These are phyloP conservation scores for Lissonota sp. DNA, from an alignment of 2,888 invertebrate genomes.

Conservation along the genomic window DNA sequence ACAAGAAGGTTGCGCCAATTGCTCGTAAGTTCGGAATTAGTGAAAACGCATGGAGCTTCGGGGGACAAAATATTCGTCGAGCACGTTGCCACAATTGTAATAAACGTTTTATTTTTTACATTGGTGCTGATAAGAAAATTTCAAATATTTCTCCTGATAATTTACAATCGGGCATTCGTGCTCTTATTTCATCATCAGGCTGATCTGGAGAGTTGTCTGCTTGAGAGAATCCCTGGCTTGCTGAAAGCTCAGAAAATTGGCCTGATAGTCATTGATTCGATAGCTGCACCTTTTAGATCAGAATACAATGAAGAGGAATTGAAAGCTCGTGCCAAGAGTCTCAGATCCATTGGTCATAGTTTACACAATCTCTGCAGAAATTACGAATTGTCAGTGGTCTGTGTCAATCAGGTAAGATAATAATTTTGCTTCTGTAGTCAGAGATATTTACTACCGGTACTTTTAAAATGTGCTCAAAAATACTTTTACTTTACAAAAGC, in stretches of 20 bases:
- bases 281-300: constrained; percentile 89
- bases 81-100: constrained; percentile 85
- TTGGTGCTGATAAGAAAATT: background rate
- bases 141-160: constrained; percentile 13
- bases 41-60: constrained; percentile 77
- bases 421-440: constrained; percentile 28
- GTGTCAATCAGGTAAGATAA: constrained; percentile 89
- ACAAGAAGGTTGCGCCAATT: constrained; percentile 87
- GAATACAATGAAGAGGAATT: constrained; percentile 85
- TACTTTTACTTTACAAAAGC: too few species aligned
- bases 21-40: constrained; percentile 79
- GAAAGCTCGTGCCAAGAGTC: constrained; percentile 85
- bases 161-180: background rate
- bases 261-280: constrained; percentile 89
- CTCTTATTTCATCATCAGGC: constrained; percentile 80
- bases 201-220: constrained; percentile 85
- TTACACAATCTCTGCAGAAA: constrained; percentile 86
- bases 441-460: too few species aligned
- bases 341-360: constrained; percentile 85
- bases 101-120: constrained; percentile 49
- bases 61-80: constrained; percentile 88
- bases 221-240: constrained; percentile 85
- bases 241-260: constrained; percentile 85
- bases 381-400: constrained; percentile 87
- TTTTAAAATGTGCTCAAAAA: too few species aligned